Percentiles rank a stretch among this genome's conserved stretches.
Evolutionary conservation across 2,113 vertebrate genomes (phyloP).

Genomic region (Ranitomeya variabilis): DNA sequence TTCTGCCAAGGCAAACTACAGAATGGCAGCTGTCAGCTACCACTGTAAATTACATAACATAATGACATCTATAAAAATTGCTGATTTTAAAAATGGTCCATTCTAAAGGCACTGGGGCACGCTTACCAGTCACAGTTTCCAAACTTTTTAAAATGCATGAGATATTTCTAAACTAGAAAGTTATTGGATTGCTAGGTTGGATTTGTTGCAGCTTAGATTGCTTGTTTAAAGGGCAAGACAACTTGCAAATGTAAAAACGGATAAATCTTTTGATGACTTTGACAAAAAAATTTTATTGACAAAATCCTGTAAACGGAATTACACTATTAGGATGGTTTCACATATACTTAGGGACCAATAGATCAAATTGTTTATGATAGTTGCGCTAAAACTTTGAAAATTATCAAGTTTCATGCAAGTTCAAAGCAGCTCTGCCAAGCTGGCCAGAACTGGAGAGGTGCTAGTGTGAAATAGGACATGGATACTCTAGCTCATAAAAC

Average conservation of each 20-base stretch:
- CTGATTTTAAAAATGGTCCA: background rate
- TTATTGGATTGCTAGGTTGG: background rate
- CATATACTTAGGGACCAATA: too few relatives aligned
- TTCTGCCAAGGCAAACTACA: background rate
- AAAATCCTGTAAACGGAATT: background rate
- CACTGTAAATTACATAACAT: background rate
- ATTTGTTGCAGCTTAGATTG: too few relatives aligned
- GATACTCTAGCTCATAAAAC: too few relatives aligned
- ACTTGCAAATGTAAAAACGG: background rate
- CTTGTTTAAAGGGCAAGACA: background rate
- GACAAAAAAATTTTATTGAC: background rate
- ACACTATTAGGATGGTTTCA: background rate
- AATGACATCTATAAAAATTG: background rate
- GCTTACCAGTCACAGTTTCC: background rate
- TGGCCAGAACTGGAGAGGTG: too few relatives aligned
- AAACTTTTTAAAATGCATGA: background rate
- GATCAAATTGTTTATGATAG: too few relatives aligned
- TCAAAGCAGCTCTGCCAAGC: too few relatives aligned
- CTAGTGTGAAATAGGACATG: too few relatives aligned
- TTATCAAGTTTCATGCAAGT: too few relatives aligned
- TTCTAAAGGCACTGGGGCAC: background rate
- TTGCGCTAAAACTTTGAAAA: too few relatives aligned
- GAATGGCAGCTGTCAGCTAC: background rate
- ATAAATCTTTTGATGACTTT: background rate
- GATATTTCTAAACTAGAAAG: background rate